Percentiles rank a stretch among this genome's conserved stretches.
Conservation (phyloP, 1,140 invertebrate genomes). For the silkworm (Bombyx mori) region ASM3026992v2 NC_085125.1:9900501-9901000, state of each 20-base stretch:
- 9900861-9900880: conserved; percentile 70
- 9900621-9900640: conserved; percentile 40
- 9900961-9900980: not conserved
- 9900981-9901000: no score
- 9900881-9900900: conserved; percentile 66
- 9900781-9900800: conserved; percentile 52
- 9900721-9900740: conserved; percentile 57
- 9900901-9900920: conserved; percentile 69
- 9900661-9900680: conserved; percentile 65
- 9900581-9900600: conserved; percentile 23
- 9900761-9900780: conserved; percentile 51
- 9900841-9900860: conserved; percentile 60
- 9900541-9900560: no score
- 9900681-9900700: conserved; percentile 69
- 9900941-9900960: not conserved
- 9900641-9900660: conserved; percentile 60
- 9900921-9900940: conserved; percentile 41
- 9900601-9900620: conserved; percentile 34
- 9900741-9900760: conserved; percentile 54
- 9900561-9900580: no score
- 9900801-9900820: conserved; percentile 56
- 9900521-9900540: no score
- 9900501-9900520: no score
- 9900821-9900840: conserved; percentile 64
- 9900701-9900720: conserved; percentile 66